These are phyloP conservation scores for Piaya cayana DNA, from an alignment of 2,113 vertebrate species.

Conservation along the genomic window DNA sequence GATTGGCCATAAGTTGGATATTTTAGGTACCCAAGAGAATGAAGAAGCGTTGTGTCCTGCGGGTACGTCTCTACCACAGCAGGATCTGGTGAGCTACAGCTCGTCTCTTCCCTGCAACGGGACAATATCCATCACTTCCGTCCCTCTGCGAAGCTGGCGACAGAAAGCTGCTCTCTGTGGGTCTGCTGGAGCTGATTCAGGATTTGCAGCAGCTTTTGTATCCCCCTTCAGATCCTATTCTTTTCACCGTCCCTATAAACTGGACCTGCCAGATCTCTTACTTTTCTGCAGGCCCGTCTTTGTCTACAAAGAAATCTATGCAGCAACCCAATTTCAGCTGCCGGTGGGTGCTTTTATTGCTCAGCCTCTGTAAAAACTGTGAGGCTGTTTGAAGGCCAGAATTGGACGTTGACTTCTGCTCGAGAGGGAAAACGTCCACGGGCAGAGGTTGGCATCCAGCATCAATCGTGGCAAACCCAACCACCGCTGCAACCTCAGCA, in stretches of 20 bases:
- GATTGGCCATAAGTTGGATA: not conserved
- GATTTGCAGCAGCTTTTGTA: slow-evolving; percentile 18
- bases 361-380: not conserved
- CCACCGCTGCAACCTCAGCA: not conserved
- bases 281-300: not conserved
- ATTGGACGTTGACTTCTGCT: not conserved
- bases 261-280: not conserved
- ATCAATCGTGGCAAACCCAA: not conserved
- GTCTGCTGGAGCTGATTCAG: not conserved
- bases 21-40: not conserved
- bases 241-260: not conserved
- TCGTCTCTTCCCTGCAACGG: not conserved
- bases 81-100: not conserved
- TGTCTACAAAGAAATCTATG: slow-evolving; percentile 10
- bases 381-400: not conserved
- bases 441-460: not conserved
- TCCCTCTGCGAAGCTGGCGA: not conserved
- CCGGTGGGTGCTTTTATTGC: not conserved
- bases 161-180: not conserved
- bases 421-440: not conserved
- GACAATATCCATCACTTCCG: not conserved
- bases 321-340: slow-evolving; percentile 37
- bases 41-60: not conserved
- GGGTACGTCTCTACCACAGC: not conserved
- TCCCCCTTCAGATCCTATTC: slow-evolving; percentile 11